phyloP scores from a whole-genome alignment of 2,113 vertebrate species.

The Callipepla squamata region DNA sequence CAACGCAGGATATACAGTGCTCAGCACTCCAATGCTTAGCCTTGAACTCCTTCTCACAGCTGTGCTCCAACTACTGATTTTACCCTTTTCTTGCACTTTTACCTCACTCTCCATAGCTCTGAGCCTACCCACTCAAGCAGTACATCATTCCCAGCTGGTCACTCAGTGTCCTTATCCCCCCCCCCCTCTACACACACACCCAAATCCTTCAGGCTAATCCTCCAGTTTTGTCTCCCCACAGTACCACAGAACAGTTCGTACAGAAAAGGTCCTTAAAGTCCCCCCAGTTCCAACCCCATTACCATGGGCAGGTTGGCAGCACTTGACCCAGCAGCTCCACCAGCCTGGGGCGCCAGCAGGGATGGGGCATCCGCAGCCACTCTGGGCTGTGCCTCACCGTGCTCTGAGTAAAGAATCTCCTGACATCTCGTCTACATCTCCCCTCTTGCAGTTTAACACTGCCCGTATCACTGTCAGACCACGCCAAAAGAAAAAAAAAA shows the following conservation, averaged over 20 bases:
- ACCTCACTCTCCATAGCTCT: accelerated
- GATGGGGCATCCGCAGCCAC: background rate
- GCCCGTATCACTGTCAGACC: background rate
- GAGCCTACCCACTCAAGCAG: background rate
- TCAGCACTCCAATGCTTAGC: accelerated
- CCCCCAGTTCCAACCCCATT: background rate
- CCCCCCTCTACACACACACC: accelerated
- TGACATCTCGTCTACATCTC: background rate
- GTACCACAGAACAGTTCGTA: background rate
- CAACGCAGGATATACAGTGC: background rate
- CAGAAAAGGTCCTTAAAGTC: background rate
- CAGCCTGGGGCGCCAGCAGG: background rate
- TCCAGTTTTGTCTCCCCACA: background rate
- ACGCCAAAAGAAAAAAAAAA: too few relatives aligned
- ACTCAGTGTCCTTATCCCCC: background rate
- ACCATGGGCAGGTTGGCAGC: too few relatives aligned
- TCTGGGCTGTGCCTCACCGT: background rate
- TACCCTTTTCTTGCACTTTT: background rate
- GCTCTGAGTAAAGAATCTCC: background rate
- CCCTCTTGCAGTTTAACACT: background rate
- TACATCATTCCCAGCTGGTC: background rate
- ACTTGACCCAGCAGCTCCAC: too few relatives aligned
- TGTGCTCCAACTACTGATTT: background rate
- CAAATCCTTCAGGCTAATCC: background rate
- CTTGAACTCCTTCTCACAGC: background rate